Evolutionary conservation across 2,888 invertebrate genomes (phyloP), one percentile per base, ranked within the genome.

Genomic region (Dasysyrphus albostriatus): DNA sequence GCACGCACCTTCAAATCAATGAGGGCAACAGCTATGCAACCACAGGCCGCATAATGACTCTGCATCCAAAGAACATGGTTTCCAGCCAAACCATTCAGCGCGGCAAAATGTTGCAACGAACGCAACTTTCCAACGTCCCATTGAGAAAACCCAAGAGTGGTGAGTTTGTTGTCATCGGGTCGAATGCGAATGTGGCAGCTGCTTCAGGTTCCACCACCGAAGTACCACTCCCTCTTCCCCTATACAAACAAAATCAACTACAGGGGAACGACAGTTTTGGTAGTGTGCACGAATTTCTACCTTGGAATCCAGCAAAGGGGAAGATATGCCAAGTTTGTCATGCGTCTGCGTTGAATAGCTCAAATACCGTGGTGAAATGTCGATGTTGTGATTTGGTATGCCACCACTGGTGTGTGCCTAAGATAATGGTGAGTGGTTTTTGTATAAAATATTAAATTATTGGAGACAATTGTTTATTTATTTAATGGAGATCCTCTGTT

Each of bases 241-340:
- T 32, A 29, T 10, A 16, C 10, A 34, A 16, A 8, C 34, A 58
- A 61, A 61, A 61, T 24, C 24, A 54, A n/a, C 8, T 14, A 4
- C 24, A 39, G 4, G 10, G 19, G 9, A 34, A 42, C 3, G 59
- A 6, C 37, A 59, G 39, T 74, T 54, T 16, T 67, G 75, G 63
- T 67, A 72, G 63, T 70, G 49, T 78, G 56, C 89, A 89, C 37
- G 58, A 82, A 44, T 89, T 89, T 44, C 67, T 80, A 47, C 39
- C 81, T 8, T 88, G 88, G 88, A 88, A 88, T 67, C 73, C 83
- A 34, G 61, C 83, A 6, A 83, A 89, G 85, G 88, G 88, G 82
- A 88, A 88, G 39, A 49, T 85, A 14, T 89, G 89, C 78, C 89
- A 89, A 79, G 83, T 89, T 61, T 89, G 89, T 29, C 89, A 89